Base-by-base conservation (phyloP, 2,888 invertebrate species). In the Carterocephalus palaemon region DNA sequence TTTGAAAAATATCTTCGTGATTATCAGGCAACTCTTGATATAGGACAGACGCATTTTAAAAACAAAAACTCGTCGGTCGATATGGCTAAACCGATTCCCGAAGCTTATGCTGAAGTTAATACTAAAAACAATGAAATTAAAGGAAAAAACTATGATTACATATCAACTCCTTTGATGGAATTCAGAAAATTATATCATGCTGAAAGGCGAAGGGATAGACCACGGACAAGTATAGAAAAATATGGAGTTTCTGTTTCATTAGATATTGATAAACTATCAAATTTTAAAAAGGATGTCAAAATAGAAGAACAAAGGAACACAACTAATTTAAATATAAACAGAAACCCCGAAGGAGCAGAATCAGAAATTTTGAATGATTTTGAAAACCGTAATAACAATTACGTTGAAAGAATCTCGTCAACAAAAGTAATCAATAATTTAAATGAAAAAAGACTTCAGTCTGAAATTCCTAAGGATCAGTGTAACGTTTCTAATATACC, bases 131-230 rank as follows among this genome's bases (percentile, higher is more conserved):
- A 48, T 2, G 28, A 32, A 10, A 31, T 7, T 7, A 47, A 51
- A 32, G 12, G 43, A 28, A 48, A 47, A 0, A 52, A 54, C 23
- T 38, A 48, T 0, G 64, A 78, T 47, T 79, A 74, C 46, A 56
- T 84, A 16, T 80, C 80, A 50, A 76, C 74, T 7, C 79, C 86
- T 0, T 43, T 86, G 4, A 48, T 37, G 0, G 84, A 84, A 36
- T 85, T 86, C 34, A 68, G 85, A 39, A 81, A 78, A 50, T 52
- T 76, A 1, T 85, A 85, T 50, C 65, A 66, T 3, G 56, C 67
- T 0, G 55, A 53, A 4, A 48, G 8, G 19, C 40, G 31, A 29
- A 34, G 39, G 31, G 31, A n/a, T 17, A 9, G 20, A 31, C 19
- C 3, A 7, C 10, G 4, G 1, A 42, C 23, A 15, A 34, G 32